Evolutionary conservation across 2,797 vertebrate species (phyloP), one percentile per base, ranked within the genome.

Genomic region (Pterois miles): DNA sequence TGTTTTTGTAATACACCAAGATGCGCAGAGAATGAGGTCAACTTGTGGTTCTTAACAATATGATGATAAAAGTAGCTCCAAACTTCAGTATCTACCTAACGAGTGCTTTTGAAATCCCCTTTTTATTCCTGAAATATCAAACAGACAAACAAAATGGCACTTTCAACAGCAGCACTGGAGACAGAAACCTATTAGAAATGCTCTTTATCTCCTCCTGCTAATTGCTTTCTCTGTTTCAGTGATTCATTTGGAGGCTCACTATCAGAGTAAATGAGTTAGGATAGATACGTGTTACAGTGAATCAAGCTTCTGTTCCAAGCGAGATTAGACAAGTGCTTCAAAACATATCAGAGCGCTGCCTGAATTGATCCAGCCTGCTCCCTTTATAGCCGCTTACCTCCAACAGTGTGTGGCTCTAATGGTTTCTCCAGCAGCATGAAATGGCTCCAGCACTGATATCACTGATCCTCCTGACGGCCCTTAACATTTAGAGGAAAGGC

Each of bases 391-490:
- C 2, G 63, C 78, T 71, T 62, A 79, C 48, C 33, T 67, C 75
- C 59, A 81, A 1, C 63, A 58, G 38, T 48, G 54, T 73, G 68
- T 23, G 68, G 65, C 75, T 77, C 34, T 82, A 64, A 83, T 84
- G 65, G 60, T 31, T 86, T 48, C 71, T 67, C 33, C 81, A 80
- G 83, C 71, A 79, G 69, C 34, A 36, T n/a, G 36, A 76, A 54
- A 63, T 23, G 74, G 36, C 66, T 77, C 78, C 65, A 64, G 69
- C 40, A 7, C 1, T 60, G 69, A 62, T 75, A 63, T 84, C 74
- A 56, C 34, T 34, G 78, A 82, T 76, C 63, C 78, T 78, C 74
- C 70, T 1, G 27, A 66, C 22, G 20, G 18, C 54, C 43, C 54
- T 80, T 23, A 52, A 20, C 64, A 56, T 56, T 63, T 11, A 40